A percentile compares a stretch with the other conserved stretches of the same genome.
Evolutionary conservation across 2,113 vertebrate genomes (phyloP).

Genomic region (Amphilophus citrinellus): DNA sequence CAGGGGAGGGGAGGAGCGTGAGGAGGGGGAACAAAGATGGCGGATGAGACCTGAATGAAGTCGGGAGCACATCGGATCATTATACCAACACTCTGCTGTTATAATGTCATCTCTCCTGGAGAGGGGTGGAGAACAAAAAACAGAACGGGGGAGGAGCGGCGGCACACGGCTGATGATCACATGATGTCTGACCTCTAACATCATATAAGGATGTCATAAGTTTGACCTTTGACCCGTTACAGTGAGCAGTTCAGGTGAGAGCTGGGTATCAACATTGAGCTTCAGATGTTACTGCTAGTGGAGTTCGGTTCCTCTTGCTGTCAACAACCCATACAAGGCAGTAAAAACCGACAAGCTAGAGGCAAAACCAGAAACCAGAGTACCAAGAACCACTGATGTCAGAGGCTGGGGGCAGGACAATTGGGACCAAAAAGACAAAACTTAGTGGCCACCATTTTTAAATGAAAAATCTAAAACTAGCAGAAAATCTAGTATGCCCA

Average conservation of each 20-base stretch:
- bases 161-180: conserved; percentile 22
- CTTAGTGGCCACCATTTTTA: background rate
- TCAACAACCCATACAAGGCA: background rate
- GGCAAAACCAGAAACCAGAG: background rate
- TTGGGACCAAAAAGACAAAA: background rate
- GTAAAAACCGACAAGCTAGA: background rate
- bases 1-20: background rate
- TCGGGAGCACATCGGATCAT: conserved; percentile 31
- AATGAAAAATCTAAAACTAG: background rate
- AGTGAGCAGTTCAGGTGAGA: background rate
- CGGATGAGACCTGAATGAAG: conserved; percentile 6
- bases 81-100: conserved; percentile 53
- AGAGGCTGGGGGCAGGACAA: background rate
- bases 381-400: background rate
- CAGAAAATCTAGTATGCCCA: background rate
- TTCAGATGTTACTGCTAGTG: background rate
- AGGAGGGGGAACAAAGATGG: conserved; percentile 33
- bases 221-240: conserved; percentile 48
- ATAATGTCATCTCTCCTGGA: conserved; percentile 41
- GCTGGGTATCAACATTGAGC: conserved; percentile 2
- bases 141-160: background rate
- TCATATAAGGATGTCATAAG: conserved; percentile 9
- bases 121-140: background rate
- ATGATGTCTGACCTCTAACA: conserved; percentile 29
- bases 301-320: background rate